Conservation (phyloP, 2,113 vertebrate species). For the Symphodus melops region DNA sequence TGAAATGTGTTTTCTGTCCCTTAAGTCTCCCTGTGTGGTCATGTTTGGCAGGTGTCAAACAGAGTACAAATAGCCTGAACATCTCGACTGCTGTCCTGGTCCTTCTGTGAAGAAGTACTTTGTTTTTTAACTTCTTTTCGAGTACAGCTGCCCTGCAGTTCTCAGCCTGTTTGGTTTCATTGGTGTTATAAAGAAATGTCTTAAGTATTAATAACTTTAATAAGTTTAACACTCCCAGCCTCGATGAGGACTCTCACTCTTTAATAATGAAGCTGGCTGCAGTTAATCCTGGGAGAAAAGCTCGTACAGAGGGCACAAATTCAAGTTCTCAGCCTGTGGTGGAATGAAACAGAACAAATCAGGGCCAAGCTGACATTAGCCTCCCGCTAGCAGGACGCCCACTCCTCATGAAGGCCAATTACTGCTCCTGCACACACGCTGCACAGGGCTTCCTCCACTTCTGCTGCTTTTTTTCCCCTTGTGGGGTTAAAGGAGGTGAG, state of each 20-base stretch:
- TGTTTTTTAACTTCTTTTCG: background rate
- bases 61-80: no score
- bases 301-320: conserved; percentile 31
- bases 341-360: conserved; percentile 65
- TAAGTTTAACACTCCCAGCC: conserved; percentile 45
- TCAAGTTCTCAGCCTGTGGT: conserved; percentile 34
- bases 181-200: conserved; percentile 10
- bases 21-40: no score
- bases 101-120: background rate
- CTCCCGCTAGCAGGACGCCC: conserved; percentile 50
- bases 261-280: conserved; percentile 53
- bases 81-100: background rate
- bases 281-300: conserved; percentile 58
- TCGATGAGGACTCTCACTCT: conserved; percentile 35
- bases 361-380: conserved; percentile 71
- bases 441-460: conserved; percentile 35
- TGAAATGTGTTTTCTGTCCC: no score
- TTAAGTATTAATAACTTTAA: conserved; percentile 37
- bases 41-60: no score
- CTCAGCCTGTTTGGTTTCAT: background rate
- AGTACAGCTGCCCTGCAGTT: background rate
- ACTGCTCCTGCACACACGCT: conserved; percentile 42
- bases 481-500: conserved; percentile 56
- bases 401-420: conserved; percentile 71
- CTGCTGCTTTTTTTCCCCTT: conserved; percentile 27